Evolutionary conservation across 2,113 vertebrate genomes (phyloP).

Genomic region (Syrrhaptes paradoxus): DNA sequence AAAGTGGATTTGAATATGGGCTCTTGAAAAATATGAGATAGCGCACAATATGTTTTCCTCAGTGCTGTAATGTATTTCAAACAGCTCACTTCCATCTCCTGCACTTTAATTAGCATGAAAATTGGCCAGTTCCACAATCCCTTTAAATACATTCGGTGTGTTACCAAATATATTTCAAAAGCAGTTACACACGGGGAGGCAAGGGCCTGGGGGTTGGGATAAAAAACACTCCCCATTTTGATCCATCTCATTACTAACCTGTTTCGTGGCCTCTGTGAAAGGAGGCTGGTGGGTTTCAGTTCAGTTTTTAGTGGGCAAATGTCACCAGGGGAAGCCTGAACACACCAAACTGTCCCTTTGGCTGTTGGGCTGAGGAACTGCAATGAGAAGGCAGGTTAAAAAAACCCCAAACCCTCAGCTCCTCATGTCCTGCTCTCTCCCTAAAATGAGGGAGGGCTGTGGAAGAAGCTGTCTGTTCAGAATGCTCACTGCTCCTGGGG

Average conservation of each 20-base stretch:
- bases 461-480: not conserved
- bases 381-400: not conserved
- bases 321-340: not conserved
- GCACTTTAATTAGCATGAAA: conserved; percentile 69
- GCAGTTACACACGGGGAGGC: not conserved
- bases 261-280: not conserved
- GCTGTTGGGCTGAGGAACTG: not conserved
- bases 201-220: not conserved
- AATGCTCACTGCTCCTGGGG: not conserved
- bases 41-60: conserved; percentile 62
- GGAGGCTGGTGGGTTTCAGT: not conserved
- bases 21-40: conserved; percentile 65
- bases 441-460: not conserved
- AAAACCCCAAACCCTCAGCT: not conserved
- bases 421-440: not conserved
- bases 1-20: conserved; percentile 64
- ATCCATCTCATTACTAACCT: conserved; percentile 22
- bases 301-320: not conserved
- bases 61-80: conserved; percentile 59
- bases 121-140: conserved; percentile 63
- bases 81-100: conserved; percentile 62
- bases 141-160: conserved; percentile 46
- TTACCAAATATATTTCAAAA: conserved; percentile 60
- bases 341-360: not conserved
- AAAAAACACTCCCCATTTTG: conserved; percentile 10